phyloP scores from a whole-genome alignment of 92 coral and sea anemone species.

The Chrysogorgia sp. region DNA sequence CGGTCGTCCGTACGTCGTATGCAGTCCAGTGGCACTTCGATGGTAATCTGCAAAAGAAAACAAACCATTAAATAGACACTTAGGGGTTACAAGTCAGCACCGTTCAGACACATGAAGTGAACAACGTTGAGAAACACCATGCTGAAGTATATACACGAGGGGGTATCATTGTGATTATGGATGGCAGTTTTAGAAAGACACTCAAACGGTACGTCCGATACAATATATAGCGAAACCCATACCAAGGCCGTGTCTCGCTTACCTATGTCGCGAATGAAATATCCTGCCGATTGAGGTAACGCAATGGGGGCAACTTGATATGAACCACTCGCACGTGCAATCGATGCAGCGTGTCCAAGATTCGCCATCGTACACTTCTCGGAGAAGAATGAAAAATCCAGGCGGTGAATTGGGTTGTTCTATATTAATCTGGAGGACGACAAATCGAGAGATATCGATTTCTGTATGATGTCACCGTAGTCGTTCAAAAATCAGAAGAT shows the following conservation, averaged over 20 bases:
- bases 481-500: neutral
- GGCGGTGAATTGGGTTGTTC: neutral
- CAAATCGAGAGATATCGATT: neutral
- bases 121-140: too few relatives aligned
- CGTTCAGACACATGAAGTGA: neutral
- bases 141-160: too few relatives aligned
- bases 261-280: constrained; percentile 34
- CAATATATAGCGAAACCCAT: too few relatives aligned
- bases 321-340: constrained; percentile 35
- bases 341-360: constrained; percentile 11
- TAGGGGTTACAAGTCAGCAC: neutral
- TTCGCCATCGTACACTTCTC: constrained; percentile 9
- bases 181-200: too few relatives aligned
- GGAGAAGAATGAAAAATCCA: neutral
- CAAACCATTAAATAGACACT: neutral
- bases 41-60: constrained; percentile 23
- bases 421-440: neutral
- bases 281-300: constrained; percentile 12
- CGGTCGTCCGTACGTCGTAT: constrained; percentile 19
- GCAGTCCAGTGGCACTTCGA: constrained; percentile 20
- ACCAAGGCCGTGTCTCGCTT: neutral
- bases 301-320: constrained; percentile 38
- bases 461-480: too few relatives aligned
- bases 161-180: too few relatives aligned
- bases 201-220: too few relatives aligned